A percentile compares a stretch with the other conserved stretches of the same genome.
Evolutionary conservation across 2,888 invertebrate species (phyloP).

Genomic region (Drosophila lutescens): DNA sequence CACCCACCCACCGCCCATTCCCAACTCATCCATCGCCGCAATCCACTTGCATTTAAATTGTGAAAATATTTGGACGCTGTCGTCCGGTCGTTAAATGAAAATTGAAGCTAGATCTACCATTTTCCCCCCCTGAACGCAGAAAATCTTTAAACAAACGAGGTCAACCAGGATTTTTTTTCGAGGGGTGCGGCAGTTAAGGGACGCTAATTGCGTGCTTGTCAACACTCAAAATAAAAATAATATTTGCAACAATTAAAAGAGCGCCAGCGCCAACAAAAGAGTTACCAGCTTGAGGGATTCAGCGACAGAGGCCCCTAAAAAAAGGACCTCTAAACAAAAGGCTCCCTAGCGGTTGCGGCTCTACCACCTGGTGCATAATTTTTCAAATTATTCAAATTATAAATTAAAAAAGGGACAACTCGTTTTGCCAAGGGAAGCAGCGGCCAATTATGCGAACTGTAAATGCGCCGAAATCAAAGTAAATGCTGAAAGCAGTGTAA

Average conservation of each 20-base stretch:
- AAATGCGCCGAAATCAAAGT: conserved; percentile 42
- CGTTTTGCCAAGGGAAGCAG: conserved; percentile 24
- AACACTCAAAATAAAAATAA: conserved; percentile 66
- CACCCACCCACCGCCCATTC: neutral
- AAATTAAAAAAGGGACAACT: conserved; percentile 40
- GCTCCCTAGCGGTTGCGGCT: conserved; percentile 9
- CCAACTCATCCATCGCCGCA: conserved; percentile 20
- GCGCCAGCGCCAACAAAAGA: conserved; percentile 29
- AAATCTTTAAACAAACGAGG: conserved; percentile 42
- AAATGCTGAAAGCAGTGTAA: neutral
- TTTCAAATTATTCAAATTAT: conserved; percentile 34
- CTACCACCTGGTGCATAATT: conserved; percentile 41
- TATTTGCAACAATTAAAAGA: conserved; percentile 61
- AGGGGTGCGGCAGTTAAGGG: conserved; percentile 4
- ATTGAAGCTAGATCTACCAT: conserved; percentile 44
- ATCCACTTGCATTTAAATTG: conserved; percentile 72
- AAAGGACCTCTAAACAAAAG: conserved; percentile 32
- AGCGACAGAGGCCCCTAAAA: conserved; percentile 11
- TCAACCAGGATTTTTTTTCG: conserved; percentile 15
- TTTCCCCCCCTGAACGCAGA: conserved; percentile 8
- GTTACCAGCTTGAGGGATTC: conserved; percentile 26
- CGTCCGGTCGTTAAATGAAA: conserved; percentile 50
- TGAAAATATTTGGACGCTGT: conserved; percentile 71
- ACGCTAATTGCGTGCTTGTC: conserved; percentile 70
- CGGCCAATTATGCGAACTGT: conserved; percentile 56